These are phyloP conservation scores for Lasioglossum baleicum DNA, from an alignment of 1,140 invertebrate genomes.

Conservation along the genomic window DNA sequence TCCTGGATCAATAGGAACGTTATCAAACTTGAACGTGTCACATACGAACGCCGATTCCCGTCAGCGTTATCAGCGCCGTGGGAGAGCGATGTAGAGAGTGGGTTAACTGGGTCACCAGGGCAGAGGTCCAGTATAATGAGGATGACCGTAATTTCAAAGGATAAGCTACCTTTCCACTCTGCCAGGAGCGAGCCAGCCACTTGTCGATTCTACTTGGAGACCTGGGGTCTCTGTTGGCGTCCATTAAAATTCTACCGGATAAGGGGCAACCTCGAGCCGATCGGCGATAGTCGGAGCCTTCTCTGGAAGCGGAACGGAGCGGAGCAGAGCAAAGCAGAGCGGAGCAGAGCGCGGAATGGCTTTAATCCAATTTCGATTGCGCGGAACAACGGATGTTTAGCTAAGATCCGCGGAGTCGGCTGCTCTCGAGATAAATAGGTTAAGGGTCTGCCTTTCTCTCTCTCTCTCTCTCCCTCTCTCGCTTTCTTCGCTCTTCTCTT, in stretches of 20 bases:
- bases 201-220: too few relatives aligned
- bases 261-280: neutral
- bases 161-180: conserved; percentile 15
- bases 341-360: neutral
- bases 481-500: too few relatives aligned
- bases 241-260: conserved; percentile 7
- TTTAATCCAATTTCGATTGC: conserved; percentile 33
- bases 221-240: neutral
- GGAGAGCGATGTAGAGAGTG: neutral
- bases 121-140: conserved; percentile 36
- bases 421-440: conserved; percentile 11
- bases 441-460: conserved; percentile 3
- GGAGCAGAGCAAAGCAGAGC: too few relatives aligned
- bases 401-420: conserved; percentile 17
- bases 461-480: too few relatives aligned
- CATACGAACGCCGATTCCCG: too few relatives aligned
- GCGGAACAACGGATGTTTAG: conserved; percentile 8
- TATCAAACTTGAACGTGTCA: too few relatives aligned
- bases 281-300: neutral
- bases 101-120: conserved; percentile 35
- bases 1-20: too few relatives aligned
- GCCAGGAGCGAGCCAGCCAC: neutral
- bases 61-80: too few relatives aligned
- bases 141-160: conserved; percentile 34
- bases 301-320: too few relatives aligned